Evolutionary conservation across 1,140 invertebrate genomes (phyloP).

Genomic region (Orchesella cincta): DNA sequence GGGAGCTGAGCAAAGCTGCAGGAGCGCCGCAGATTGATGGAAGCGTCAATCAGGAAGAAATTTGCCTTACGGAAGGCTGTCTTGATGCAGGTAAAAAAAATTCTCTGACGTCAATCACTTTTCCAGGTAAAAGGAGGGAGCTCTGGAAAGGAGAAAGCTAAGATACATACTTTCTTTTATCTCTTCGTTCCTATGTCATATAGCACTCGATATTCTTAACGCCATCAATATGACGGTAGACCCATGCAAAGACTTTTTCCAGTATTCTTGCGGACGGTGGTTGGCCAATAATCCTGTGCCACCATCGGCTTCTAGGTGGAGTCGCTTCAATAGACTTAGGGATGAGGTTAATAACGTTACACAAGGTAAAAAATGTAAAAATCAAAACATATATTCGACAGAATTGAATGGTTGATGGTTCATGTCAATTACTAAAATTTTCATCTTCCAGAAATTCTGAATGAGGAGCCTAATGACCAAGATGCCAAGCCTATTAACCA

Average conservation of each 20-base stretch:
- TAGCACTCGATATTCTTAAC: slow-evolving; percentile 54
- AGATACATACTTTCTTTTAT: neutral
- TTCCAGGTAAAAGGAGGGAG: neutral
- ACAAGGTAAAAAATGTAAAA: slow-evolving; percentile 30
- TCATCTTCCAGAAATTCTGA: slow-evolving; percentile 51
- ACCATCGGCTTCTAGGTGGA: slow-evolving; percentile 38
- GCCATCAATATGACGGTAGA: slow-evolving; percentile 57
- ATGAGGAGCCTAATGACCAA: slow-evolving; percentile 47
- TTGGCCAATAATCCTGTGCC: slow-evolving; percentile 79
- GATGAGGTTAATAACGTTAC: slow-evolving; percentile 45
- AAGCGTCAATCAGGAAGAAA: neutral
- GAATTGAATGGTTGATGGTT: too few relatives aligned
- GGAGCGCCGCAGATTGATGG: neutral
- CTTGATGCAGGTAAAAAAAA: slow-evolving; percentile 25
- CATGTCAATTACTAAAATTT: slow-evolving; percentile 19
- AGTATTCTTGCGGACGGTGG: slow-evolving; percentile 88
- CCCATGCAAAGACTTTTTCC: slow-evolving; percentile 71
- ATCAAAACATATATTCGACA: neutral
- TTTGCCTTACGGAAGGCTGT: slow-evolving; percentile 11
- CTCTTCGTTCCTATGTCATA: neutral
- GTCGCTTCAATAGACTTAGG: slow-evolving; percentile 42
- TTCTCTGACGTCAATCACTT: too few relatives aligned
- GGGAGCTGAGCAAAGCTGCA: neutral
- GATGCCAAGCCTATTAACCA: slow-evolving; percentile 56
- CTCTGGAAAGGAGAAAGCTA: neutral